A percentile compares a stretch with the other conserved stretches of the same genome.
These are phyloP conservation scores for Gobio occitaniae DNA, from an alignment of 2,797 vertebrate species.

Conservation along the genomic window DNA sequence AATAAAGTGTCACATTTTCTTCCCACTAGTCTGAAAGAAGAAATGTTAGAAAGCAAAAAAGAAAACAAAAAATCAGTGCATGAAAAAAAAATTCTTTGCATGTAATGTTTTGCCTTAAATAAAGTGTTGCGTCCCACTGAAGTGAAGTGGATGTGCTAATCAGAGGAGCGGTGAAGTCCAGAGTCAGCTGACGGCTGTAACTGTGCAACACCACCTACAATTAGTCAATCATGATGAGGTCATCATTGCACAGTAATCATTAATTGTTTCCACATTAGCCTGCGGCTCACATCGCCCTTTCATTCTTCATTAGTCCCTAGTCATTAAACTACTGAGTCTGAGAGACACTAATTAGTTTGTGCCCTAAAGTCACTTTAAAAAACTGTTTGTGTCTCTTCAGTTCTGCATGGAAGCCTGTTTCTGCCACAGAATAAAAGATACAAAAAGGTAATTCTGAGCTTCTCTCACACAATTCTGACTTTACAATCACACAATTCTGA, in stretches of 20 bases:
- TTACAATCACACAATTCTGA: too few relatives aligned
- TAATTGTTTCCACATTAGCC: slow-evolving; percentile 62
- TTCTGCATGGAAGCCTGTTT: too few relatives aligned
- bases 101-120: background rate
- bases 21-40: background rate
- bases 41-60: background rate
- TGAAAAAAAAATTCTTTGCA: background rate
- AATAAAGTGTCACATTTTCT: background rate
- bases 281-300: slow-evolving; percentile 16
- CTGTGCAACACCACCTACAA: background rate
- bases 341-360: background rate
- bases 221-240: slow-evolving; percentile 40
- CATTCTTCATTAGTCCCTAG: slow-evolving; percentile 7
- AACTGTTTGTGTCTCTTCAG: background rate
- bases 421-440: too few relatives aligned
- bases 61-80: background rate
- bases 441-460: too few relatives aligned
- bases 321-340: background rate
- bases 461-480: too few relatives aligned
- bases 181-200: background rate
- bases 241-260: slow-evolving; percentile 55
- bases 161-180: background rate
- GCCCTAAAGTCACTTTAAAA: background rate
- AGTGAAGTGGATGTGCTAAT: background rate
- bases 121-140: background rate